Conservation (phyloP, 37 sponge, comb jelly and placozoan genomes). For the Agelas oroides region DNA sequence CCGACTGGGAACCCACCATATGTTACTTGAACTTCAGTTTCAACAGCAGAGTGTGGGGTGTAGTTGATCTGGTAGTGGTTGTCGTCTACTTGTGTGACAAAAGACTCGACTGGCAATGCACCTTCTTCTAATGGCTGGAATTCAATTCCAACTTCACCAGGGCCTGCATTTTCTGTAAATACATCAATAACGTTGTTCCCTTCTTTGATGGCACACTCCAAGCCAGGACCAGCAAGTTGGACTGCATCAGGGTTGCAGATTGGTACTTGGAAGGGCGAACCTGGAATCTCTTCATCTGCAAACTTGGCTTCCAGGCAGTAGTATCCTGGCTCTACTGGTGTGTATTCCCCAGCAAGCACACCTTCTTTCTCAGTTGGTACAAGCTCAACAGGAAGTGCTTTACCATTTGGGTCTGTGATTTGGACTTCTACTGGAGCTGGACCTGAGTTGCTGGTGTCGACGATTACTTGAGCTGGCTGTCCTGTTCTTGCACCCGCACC, state of each 20-base stretch:
- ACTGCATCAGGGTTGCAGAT: conserved; percentile 73
- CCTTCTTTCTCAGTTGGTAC: conserved; percentile 7
- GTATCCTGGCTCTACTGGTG: conserved; percentile 72
- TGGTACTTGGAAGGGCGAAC: conserved; percentile 77
- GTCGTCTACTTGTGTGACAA: conserved; percentile 34
- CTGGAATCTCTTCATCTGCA: conserved; percentile 75
- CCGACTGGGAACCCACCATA: conserved; percentile 55
- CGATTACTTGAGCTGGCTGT: conserved; percentile 67
- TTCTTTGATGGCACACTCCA: conserved; percentile 66
- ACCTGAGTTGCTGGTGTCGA: conserved; percentile 85
- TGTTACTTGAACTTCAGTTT: conserved; percentile 9
- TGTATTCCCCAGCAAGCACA: conserved; percentile 50
- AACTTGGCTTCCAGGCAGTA: conserved; percentile 79
- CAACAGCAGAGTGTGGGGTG: conserved; percentile 65
- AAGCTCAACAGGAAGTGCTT: conserved; percentile 23
- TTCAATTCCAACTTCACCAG: conserved; percentile 55
- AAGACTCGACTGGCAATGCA: conserved; percentile 34
- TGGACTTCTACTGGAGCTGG: conserved; percentile 67
- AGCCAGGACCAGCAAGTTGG: conserved; percentile 62
- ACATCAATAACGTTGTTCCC: conserved; percentile 60
- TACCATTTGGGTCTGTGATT: conserved; percentile 73
- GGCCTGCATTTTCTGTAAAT: conserved; percentile 77
- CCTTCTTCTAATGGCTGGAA: conserved; percentile 6
- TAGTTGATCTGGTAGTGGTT: conserved; percentile 68
- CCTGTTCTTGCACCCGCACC: conserved; percentile 80